Base-by-base conservation (phyloP, 2,888 invertebrate species). In the Rhyacophila evoluta region DNA sequence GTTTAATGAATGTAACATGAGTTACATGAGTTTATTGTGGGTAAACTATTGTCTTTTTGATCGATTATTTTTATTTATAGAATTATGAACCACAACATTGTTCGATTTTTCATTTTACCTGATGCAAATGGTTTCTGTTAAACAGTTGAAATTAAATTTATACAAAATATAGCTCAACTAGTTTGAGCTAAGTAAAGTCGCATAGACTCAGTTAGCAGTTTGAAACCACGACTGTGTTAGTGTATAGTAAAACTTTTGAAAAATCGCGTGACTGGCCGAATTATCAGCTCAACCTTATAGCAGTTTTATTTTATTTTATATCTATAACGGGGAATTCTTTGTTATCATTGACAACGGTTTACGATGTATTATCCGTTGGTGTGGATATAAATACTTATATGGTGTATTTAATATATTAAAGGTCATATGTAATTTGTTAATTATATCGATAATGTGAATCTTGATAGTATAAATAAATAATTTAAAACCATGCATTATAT, bases 281-380 rank as follows among this genome's bases (percentile, higher is more conserved):
- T 55, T 55, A 55, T 55, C 25, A 19, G 55, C 55, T 55, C 55
- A 19, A 19, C 12, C 15, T 55, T 55, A 25, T 55, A 25, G 10
- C 55, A 55, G 55, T 55, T 55, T 55, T 55, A 19, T 55, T 55
- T 55, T 19, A 10, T 55, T 19, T 55, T 10, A 55, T 55, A 55
- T 55, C 12, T 15, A 55, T 55, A 55, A 55, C 55, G 55, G 55
- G 8, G 15, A 19, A 19, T 55, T 19, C 55, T 55, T 55, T 55
- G 55, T 55, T 55, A 19, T 55, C 55, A 55, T 55, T 55, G 55
- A 55, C 55, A 55, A 55, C 19, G 55, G 19, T 55, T 19, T 19
- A 10, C 55, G 25, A 25, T 33, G 19, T 12, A 8, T 25, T 0
- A 55, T 6, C 15, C 55, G 55, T 25, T 4, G 2, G 1, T 10